Percentiles rank a stretch among this genome's conserved stretches.
Conservation (phyloP, 2,888 invertebrate species). For the Lacanobia wlatinum region DNA sequence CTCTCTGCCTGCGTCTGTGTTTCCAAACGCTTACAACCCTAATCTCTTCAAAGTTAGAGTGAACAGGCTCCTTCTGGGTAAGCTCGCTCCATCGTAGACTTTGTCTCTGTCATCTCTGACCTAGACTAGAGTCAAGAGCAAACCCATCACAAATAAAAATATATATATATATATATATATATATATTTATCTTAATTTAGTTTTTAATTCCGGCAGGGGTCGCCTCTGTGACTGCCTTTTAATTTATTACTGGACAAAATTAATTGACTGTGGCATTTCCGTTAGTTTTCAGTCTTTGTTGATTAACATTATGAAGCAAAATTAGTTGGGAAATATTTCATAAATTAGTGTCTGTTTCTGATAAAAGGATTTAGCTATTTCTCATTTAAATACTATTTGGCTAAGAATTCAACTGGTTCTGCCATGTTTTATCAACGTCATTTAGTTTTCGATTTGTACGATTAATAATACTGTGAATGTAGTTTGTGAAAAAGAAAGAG, state of each 20-base stretch:
- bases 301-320: slow-evolving; percentile 6
- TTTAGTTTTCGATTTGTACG: neutral
- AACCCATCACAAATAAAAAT: too few species aligned
- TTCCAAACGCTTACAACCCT: too few species aligned
- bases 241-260: slow-evolving; percentile 23
- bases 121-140: too few species aligned
- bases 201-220: slow-evolving; percentile 35
- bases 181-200: slow-evolving; percentile 25
- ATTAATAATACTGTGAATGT: neutral
- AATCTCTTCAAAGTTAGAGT: too few species aligned
- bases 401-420: neutral
- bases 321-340: neutral
- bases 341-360: neutral
- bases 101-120: too few species aligned
- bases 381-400: neutral
- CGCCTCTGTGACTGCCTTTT: slow-evolving; percentile 24
- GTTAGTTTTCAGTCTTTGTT: slow-evolving; percentile 23
- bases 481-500: too few species aligned
- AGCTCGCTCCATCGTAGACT: too few species aligned
- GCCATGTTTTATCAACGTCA: neutral
- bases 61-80: too few species aligned
- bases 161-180: too few species aligned
- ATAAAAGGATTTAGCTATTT: slow-evolving; percentile 15
- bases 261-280: slow-evolving; percentile 38
- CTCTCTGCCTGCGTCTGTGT: too few species aligned